Percentiles rank a stretch among this genome's conserved stretches.
phyloP scores from a whole-genome alignment of 2,797 vertebrate genomes.

The Rhinella marina region DNA sequence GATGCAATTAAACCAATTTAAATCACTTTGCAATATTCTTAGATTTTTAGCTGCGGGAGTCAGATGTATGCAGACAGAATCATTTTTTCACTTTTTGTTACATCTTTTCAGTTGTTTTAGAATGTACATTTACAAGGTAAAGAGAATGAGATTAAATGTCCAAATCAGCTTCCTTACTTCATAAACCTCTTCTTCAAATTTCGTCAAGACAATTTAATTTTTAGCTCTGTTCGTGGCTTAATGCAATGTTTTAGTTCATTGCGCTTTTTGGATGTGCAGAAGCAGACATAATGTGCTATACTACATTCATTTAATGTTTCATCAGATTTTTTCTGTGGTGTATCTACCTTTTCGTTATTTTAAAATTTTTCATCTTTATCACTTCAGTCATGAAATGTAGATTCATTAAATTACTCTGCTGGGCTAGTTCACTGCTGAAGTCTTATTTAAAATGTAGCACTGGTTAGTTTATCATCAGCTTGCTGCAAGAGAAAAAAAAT shows the following conservation, averaged over 20 bases:
- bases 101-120: conserved; percentile 61
- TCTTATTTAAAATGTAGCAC: conserved; percentile 65
- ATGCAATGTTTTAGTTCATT: conserved; percentile 85
- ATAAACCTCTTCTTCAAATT: conserved; percentile 78
- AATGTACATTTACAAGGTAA: conserved; percentile 70
- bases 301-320: conserved; percentile 83
- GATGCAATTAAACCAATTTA: conserved; percentile 57
- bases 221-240: conserved; percentile 81
- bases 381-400: conserved; percentile 77
- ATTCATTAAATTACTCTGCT: conserved; percentile 75
- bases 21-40: conserved; percentile 41
- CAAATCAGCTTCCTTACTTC: conserved; percentile 77
- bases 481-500: conserved; percentile 50
- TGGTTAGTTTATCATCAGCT: conserved; percentile 68
- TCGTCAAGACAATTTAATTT: conserved; percentile 81
- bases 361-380: conserved; percentile 81
- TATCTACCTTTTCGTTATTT: conserved; percentile 83
- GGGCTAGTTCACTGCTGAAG: conserved; percentile 69
- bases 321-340: conserved; percentile 75
- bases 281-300: conserved; percentile 84
- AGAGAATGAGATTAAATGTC: conserved; percentile 75
- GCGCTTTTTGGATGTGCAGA: conserved; percentile 81
- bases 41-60: conserved; percentile 13
- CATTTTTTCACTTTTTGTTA: conserved; percentile 58
- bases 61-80: conserved; percentile 33